These are phyloP conservation scores for Poecilobothrus nobilitatus DNA, from an alignment of 2,888 invertebrate genomes.

Conservation along the genomic window DNA sequence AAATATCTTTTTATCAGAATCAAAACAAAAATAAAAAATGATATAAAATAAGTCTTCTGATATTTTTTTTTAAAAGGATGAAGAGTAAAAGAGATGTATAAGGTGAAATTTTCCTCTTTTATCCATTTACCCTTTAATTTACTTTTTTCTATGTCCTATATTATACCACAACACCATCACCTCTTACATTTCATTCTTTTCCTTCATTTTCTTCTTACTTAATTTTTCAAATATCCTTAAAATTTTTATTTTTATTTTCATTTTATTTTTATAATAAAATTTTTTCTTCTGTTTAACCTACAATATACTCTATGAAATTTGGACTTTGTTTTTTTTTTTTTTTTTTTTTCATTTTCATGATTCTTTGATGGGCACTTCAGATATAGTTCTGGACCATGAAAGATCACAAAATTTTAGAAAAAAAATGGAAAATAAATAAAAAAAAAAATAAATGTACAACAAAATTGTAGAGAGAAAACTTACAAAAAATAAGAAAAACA, in stretches of 20 bases:
- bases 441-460: neutral
- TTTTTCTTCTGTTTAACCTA: neutral
- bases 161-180: too few relatives aligned
- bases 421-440: neutral
- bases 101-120: neutral
- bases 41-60: too few relatives aligned
- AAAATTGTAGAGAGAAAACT: neutral
- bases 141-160: too few relatives aligned
- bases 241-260: neutral
- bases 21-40: too few relatives aligned
- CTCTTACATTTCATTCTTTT: too few relatives aligned
- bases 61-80: too few relatives aligned
- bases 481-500: neutral
- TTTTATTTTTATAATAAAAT: neutral
- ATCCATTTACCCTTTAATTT: neutral
- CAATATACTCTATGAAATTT: neutral
- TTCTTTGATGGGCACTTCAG: conserved; percentile 3
- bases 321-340: neutral
- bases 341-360: neutral
- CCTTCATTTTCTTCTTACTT: neutral
- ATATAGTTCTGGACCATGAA: conserved; percentile 6
- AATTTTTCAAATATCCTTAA: neutral
- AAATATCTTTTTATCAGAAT: neutral
- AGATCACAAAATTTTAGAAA: neutral
- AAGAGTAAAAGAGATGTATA: neutral